A percentile compares a stretch with the other conserved stretches of the same genome.
Conservation (phyloP, 1,140 invertebrate species). For the Danaus plexippus region DNA sequence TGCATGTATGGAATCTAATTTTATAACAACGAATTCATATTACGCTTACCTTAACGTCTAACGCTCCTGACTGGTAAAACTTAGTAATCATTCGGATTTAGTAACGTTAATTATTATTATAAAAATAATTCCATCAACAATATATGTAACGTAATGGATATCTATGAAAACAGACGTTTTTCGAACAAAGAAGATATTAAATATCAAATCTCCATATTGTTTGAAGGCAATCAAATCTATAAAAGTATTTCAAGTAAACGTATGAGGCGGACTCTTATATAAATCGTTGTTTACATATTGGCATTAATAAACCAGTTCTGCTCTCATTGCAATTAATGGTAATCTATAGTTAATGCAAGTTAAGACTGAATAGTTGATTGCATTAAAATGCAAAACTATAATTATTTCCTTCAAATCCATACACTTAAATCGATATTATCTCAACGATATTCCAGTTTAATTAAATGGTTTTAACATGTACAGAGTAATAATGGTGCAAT, state of each 20-base stretch:
- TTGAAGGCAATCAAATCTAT: no score
- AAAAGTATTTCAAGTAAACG: no score
- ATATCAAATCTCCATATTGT: no score
- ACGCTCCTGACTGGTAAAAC: background rate
- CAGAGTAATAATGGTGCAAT: slow-evolving; percentile 24
- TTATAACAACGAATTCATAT: slow-evolving; percentile 10
- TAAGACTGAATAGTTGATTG: slow-evolving; percentile 8
- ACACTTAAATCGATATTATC: slow-evolving; percentile 1
- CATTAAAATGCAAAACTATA: slow-evolving; percentile 15
- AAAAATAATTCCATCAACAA: background rate
- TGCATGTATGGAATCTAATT: slow-evolving; percentile 22
- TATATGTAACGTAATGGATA: no score
- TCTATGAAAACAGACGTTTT: no score
- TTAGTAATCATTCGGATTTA: background rate
- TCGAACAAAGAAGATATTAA: no score
- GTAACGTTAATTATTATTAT: slow-evolving; percentile 3
- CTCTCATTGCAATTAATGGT: slow-evolving; percentile 16
- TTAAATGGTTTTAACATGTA: slow-evolving; percentile 27
- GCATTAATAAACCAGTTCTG: slow-evolving; percentile 20
- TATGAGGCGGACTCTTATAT: background rate
- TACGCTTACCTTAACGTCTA: background rate
- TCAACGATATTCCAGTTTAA: slow-evolving; percentile 17
- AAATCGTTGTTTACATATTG: slow-evolving; percentile 7
- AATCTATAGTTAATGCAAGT: slow-evolving; percentile 16
- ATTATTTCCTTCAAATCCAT: slow-evolving; percentile 8